Base-by-base conservation (phyloP, 2,113 vertebrate genomes). In the Proteles cristata region DNA sequence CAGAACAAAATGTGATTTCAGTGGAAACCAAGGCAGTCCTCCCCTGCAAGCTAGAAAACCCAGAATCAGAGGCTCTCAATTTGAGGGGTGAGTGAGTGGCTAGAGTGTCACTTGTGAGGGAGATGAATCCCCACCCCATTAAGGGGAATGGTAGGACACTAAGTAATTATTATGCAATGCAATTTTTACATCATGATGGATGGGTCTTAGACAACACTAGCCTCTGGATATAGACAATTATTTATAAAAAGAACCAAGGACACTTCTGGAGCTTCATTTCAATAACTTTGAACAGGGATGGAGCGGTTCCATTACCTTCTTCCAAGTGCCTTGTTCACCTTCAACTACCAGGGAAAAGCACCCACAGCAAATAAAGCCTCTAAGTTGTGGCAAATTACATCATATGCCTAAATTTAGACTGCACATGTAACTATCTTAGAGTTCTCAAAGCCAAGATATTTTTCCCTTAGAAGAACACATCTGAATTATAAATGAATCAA, bases 401-500 rank as follows among this genome's bases (percentile, higher is more conserved):
- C 90, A 89, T 33, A 76, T 39, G 9, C 12, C 79, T 97, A 97
- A 91, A 94, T 95, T 95, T 96, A 95, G 90, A 80, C 10, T 14
- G 19, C 53, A 33, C 35, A 31, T 80, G 5, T 50, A 96, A 95
- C 79, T 83, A 55, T 76, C 87, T 69, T 23, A 95, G 92, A 93
- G 26, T 83, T 88, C n/a, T 80, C 43, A 92, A 93, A 94, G 17
- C 68, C 84, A 90, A 92, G n/a, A 92, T 84, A 76, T 77, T 94
- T 84, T 96, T 95, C 55, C 53, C 88, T 92, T 95, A 93, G 88
- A 94, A 97, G 33, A 94, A 94, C 45, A 68, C 17, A 92, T 68
- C 66, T 95, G 69, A 98, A 97, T 93, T 96, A 97, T 94, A 96
- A 92, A 97, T 96, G 58, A 97, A 43, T 82, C 77, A 91, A 94